Conservation (phyloP, 2,797 vertebrate genomes). For the Pantherophis vulpinus region DNA sequence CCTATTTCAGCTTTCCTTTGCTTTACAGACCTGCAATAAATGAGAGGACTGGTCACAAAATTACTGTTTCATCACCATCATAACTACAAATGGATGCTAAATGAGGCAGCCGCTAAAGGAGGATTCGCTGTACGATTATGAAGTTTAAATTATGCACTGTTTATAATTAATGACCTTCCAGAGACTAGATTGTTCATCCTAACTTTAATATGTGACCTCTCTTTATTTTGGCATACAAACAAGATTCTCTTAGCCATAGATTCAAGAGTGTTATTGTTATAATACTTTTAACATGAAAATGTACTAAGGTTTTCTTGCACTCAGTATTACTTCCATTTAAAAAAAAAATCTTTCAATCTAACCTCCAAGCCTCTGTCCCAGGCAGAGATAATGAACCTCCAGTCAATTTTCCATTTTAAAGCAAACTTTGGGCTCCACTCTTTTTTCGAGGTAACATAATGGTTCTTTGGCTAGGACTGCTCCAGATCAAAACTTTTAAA, state of each 20-base stretch:
- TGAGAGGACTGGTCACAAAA: neutral
- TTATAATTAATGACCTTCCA: neutral
- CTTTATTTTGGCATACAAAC: neutral
- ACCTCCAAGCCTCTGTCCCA: slow-evolving; percentile 10
- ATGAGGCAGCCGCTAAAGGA: neutral
- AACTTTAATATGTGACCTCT: neutral
- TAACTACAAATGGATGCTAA: neutral
- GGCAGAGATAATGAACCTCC: slow-evolving; percentile 21
- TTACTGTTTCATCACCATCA: neutral
- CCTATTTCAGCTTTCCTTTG: neutral
- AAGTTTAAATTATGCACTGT: neutral
- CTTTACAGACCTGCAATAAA: neutral
- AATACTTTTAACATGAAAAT: neutral
- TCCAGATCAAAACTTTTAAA: slow-evolving; percentile 32
- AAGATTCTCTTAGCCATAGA: neutral
- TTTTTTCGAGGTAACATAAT: neutral
- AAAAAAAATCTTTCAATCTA: neutral
- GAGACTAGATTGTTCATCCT: neutral
- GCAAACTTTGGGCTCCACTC: slow-evolving; percentile 11
- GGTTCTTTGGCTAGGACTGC: slow-evolving; percentile 6
- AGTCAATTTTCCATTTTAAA: slow-evolving; percentile 27
- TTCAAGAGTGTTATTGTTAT: neutral
- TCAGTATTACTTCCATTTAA: neutral
- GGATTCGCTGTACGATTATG: neutral
- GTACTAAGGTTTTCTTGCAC: neutral